Base-by-base conservation (phyloP, 2,113 vertebrate species). In the Nycticryphes semicollaris region DNA sequence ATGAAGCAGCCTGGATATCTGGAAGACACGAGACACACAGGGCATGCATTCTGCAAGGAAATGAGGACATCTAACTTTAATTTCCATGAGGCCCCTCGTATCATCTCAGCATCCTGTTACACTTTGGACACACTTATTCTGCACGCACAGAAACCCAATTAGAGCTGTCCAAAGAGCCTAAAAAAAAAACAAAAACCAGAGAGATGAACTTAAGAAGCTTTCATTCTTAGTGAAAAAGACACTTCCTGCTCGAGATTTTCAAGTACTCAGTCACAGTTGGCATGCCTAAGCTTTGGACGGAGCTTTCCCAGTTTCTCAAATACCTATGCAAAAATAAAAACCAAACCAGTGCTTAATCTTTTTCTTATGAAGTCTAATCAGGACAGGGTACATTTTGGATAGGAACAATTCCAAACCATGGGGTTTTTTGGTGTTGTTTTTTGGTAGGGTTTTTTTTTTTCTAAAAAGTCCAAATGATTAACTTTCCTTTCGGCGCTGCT, bases 331-430 rank as follows among this genome's bases (percentile, higher is more conserved):
- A 60, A 60, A 90, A 78, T 69, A 54, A 90, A 77, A 75, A 60
- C 39, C 39, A 39, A 39, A 39, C 39, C 39, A 84, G 78, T 86
- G 45, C 66, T 48, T 94, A 89, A 93, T 95, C 91, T 91, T 93
- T 89, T 89, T 45, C 93, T 95, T 96, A 84, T 94, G 90, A 96
- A 96, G 94, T 88, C 84, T 95, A 93, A 97, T 95, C 93, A 93
- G 67, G 69, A 87, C 87, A n/a, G 70, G 70, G 91, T 64, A 73
- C 8, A 14, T 83, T 91, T 95, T 50, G 94, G 89, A 93, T 84
- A 89, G 89, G 89, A 97, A 91, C 72, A 56, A 93, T 90, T 96
- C 87, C 95, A 97, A 95, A 31, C 6, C 16, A 12, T 7, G 53
- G 53, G 2, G 41, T 22, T 30, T 25, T 23, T 15, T 60, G 22